These are phyloP conservation scores for Mormyrus lacerda DNA, from an alignment of 2,113 vertebrate genomes.

Conservation along the genomic window DNA sequence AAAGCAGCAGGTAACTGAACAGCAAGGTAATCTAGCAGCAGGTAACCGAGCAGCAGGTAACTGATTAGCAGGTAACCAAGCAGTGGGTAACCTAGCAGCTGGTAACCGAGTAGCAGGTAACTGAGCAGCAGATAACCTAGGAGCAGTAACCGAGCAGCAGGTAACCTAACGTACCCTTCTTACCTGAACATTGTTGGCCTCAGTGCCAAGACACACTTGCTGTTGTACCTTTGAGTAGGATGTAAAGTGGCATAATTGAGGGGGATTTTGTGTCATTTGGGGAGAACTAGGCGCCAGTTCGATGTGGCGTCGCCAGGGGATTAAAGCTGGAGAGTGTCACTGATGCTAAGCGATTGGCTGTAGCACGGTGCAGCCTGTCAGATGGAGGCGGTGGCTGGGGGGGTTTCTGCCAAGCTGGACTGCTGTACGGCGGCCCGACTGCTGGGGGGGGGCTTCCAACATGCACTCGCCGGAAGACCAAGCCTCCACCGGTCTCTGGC, in stretches of 20 bases:
- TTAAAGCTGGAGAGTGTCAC: background rate
- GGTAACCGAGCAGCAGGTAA: too few relatives aligned
- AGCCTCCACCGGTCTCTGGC: constrained; percentile 45
- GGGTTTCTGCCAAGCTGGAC: background rate
- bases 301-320: background rate
- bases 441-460: background rate
- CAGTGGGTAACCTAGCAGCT: background rate
- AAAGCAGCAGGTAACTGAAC: too few relatives aligned
- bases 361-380: background rate
- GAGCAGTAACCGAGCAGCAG: background rate
- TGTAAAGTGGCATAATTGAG: background rate
- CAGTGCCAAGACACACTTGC: background rate
- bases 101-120: background rate
- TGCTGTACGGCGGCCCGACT: background rate
- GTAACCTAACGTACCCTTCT: background rate
- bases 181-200: background rate
- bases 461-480: background rate
- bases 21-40: too few relatives aligned
- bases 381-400: background rate
- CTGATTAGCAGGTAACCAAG: too few relatives aligned
- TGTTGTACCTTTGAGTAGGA: background rate
- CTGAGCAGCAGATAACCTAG: background rate
- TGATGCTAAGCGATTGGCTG: background rate
- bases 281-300: background rate
- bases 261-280: background rate